Base-by-base conservation (phyloP, 1,140 invertebrate species). In the Archegozetes longisetosus region DNA sequence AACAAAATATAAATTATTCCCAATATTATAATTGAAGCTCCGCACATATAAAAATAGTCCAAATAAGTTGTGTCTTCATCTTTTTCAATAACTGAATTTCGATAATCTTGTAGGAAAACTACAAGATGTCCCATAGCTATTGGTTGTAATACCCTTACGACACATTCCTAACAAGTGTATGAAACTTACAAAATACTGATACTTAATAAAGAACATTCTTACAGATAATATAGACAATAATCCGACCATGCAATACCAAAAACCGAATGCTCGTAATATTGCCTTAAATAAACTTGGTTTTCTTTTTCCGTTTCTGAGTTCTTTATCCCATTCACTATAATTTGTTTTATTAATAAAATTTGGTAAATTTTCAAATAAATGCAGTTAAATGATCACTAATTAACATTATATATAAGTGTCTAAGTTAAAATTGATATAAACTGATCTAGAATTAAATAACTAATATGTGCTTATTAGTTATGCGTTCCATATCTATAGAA, bases 1-100 rank as follows among this genome's bases (percentile, higher is more conserved):
- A 83, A 72, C 28, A 88, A 72, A 13, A 83, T 79, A 64, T 83
- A 81, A 48, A 86, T 62, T 0, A 83, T 75, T 4, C 66, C 64
- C 2, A 64, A 20, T 4, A 63, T 47, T 28, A 62, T 61, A 13
- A 65, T 53, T 9, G 32, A 9, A n/a, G 23, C 61, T 29, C 53
- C 52, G 23, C 51, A 52, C 1, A 49, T 53, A 46, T 53, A 60
- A 20, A 63, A 61, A 20, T 62, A 55, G 1, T 61, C 25, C 12
- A 64, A 17, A 40, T 40, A n/a, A 67, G 55, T 23, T 62, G 53
- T 23, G 54, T 25, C n/a, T n/a, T n/a, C 3, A 61, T 24, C 28
- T 48, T 52, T 20, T n/a, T 25, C 26, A 28, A 12, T 20, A 14
- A 3, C 4, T 27, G 17, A 17, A 9, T 46, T 12, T 32, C 3